Base-by-base conservation (phyloP, 2,797 vertebrate species). In the Acipenser oxyrinchus region DNA sequence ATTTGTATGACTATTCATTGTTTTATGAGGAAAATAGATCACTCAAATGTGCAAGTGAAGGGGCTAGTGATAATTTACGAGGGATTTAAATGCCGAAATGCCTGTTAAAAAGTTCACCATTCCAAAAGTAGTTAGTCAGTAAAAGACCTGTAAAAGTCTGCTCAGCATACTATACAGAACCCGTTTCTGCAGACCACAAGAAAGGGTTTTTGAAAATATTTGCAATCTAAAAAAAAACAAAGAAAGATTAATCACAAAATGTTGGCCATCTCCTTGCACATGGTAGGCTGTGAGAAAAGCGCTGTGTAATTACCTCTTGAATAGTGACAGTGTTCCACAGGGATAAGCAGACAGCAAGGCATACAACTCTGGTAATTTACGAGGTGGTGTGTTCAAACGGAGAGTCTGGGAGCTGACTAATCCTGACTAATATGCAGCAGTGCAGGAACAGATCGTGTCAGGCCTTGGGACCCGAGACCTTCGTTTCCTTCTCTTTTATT, bases 291-390 rank as follows among this genome's bases (percentile, higher is more conserved):
- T 50, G 68, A 71, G 23, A 23, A 23, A 68, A 65, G 66, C 59
- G 58, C 74, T 64, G 65, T 60, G 50, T 51, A 57, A 60, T 72
- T 63, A 75, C 68, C 63, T 66, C 65, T 66, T 70, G 64, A 72
- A 65, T 67, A 74, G 72, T 63, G 69, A 67, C 62, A 49, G 63
- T 70, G 66, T 66, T 64, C 71, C 71, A 61, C 49, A 68, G 67
- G 72, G 57, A 66, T 48, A 48, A 65, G 57, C 68, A 67, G 60
- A 60, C 65, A 10, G 53, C 11, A 18, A 71, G 60, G 68, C 71
- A 72, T 74, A 74, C 72, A 66, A 58, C 51, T 64, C 48, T 23
- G 49, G 1, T 70, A 65, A 72, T 78, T 77, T 76, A 75, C 8
- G 74, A 72, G 72, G 68, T 71, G 67, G 58, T 64, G 71, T 23